These are phyloP conservation scores for Chrysina gloriosa DNA, from an alignment of 2,888 invertebrate genomes.

Conservation along the genomic window DNA sequence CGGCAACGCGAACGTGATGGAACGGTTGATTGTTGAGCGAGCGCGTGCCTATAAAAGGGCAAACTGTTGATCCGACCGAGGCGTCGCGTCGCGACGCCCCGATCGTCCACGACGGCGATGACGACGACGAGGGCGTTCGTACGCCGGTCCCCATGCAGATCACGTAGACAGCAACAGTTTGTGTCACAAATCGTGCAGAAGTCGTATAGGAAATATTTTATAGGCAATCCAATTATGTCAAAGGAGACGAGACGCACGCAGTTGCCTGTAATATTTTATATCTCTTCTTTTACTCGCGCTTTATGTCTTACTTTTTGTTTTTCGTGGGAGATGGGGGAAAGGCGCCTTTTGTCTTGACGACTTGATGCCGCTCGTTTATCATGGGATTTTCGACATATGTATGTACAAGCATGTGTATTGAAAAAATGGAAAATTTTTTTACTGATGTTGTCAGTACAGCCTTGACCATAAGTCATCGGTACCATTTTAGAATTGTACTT, in stretches of 20 bases:
- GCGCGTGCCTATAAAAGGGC: conserved; percentile 34
- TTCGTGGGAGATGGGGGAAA: too few relatives aligned
- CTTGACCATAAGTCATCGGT: too few relatives aligned
- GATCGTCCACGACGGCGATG: conserved; percentile 14
- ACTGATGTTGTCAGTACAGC: too few relatives aligned
- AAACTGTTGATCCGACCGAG: conserved; percentile 38
- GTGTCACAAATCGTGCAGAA: conserved; percentile 44
- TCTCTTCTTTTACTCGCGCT: background rate
- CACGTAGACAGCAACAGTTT: conserved; percentile 52
- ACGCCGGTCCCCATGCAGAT: conserved; percentile 45
- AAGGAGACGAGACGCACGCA: conserved; percentile 19
- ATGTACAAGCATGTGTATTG: too few relatives aligned
- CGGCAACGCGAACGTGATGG: conserved; percentile 20
- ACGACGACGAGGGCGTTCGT: background rate
- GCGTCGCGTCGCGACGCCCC: conserved; percentile 3
- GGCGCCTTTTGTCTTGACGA: too few relatives aligned
- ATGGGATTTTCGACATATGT: too few relatives aligned
- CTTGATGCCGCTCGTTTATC: too few relatives aligned
- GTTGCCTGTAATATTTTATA: conserved; percentile 24
- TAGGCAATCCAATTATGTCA: conserved; percentile 36
- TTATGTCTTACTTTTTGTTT: background rate
- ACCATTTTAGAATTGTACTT: too few relatives aligned
- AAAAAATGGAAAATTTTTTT: too few relatives aligned
- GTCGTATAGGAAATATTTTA: conserved; percentile 37
- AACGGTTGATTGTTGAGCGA: conserved; percentile 12